Conservation (phyloP, 2,113 vertebrate species). For the Semnornis frantzii region DNA sequence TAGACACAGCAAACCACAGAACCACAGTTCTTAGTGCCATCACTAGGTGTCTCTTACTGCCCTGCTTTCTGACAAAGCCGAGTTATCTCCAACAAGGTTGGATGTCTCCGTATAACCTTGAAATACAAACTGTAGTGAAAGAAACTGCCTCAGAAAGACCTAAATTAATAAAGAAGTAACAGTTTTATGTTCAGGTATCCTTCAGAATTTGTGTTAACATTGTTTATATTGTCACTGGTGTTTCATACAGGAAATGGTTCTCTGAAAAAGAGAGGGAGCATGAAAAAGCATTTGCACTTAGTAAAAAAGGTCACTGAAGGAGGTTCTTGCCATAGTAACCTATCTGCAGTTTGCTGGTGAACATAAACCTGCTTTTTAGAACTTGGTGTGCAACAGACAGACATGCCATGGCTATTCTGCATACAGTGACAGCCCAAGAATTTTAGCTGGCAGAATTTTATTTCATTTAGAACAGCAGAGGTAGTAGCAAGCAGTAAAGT, state of each 20-base stretch:
- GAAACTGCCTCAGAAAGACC: not conserved
- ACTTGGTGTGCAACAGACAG: not conserved
- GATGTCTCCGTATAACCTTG: conserved; percentile 23
- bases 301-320: not conserved
- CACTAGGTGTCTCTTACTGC: conserved; percentile 55
- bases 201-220: not conserved
- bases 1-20: not conserved
- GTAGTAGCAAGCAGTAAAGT: not conserved
- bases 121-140: not conserved
- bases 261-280: not conserved
- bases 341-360: not conserved
- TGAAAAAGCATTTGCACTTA: not conserved
- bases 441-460: not conserved
- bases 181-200: not conserved
- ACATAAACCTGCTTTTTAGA: not conserved
- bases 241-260: not conserved
- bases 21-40: conserved; percentile 27
- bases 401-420: not conserved
- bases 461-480: not conserved
- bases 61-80: not conserved
- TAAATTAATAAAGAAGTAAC: not conserved
- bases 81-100: not conserved
- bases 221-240: not conserved
- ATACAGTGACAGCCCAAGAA: not conserved
- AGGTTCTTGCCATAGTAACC: not conserved